Conservation (phyloP, 1,140 invertebrate genomes). For the Euwallacea similis region DNA sequence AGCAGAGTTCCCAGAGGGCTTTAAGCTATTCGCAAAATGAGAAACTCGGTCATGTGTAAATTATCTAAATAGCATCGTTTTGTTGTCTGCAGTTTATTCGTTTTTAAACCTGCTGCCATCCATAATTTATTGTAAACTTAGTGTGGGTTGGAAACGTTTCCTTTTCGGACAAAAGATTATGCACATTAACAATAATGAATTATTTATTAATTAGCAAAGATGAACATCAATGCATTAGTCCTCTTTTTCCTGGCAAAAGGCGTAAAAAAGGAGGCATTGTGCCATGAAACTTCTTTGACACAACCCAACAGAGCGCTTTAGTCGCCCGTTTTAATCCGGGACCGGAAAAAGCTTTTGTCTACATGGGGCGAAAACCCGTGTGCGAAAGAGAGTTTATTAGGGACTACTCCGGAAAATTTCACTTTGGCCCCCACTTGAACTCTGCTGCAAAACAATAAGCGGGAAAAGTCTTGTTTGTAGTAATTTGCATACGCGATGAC, state of each 20-base stretch:
- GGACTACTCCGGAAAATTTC: slow-evolving; percentile 31
- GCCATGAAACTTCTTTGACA: slow-evolving; percentile 22
- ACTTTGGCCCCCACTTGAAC: slow-evolving; percentile 20
- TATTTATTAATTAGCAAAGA: too few relatives aligned
- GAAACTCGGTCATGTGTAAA: slow-evolving; percentile 11
- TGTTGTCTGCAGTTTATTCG: slow-evolving; percentile 3
- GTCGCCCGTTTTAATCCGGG: slow-evolving; percentile 15
- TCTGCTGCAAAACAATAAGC: neutral
- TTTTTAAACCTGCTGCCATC: neutral
- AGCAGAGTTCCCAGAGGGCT: neutral
- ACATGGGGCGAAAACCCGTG: slow-evolving; percentile 15
- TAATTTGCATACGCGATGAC: too few relatives aligned
- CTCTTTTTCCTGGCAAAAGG: neutral
- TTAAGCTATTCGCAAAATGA: neutral
- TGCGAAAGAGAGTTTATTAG: slow-evolving; percentile 30
- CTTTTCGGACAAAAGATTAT: too few relatives aligned
- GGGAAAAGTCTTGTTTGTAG: too few relatives aligned
- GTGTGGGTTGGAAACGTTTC: neutral
- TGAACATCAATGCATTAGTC: too few relatives aligned
- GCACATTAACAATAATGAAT: too few relatives aligned
- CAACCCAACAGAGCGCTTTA: slow-evolving; percentile 10
- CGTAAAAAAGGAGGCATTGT: slow-evolving; percentile 23
- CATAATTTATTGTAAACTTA: too few relatives aligned
- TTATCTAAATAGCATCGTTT: slow-evolving; percentile 6
- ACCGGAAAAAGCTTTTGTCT: slow-evolving; percentile 31